A percentile compares a stretch with the other conserved stretches of the same genome.
Conservation (phyloP, 2,113 vertebrate genomes). For the Potamarius usumacintae region DNA sequence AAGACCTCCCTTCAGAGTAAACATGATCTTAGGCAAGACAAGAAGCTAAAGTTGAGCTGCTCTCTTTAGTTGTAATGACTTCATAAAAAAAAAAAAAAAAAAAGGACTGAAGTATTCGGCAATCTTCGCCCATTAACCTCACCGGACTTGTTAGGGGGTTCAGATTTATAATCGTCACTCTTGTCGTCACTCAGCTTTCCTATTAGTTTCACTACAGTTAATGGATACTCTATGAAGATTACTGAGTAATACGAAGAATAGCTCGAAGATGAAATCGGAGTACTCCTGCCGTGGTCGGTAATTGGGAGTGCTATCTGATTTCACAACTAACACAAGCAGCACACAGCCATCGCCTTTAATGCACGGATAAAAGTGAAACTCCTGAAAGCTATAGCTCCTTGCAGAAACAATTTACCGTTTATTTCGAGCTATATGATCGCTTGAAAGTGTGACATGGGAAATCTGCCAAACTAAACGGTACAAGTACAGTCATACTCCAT, state of each 20-base stretch:
- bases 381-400: neutral
- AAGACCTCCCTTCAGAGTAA: conserved; percentile 29
- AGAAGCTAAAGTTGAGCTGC: neutral
- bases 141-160: neutral
- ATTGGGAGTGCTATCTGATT: neutral
- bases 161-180: neutral
- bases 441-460: neutral
- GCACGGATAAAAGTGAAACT: conserved; percentile 11
- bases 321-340: conserved; percentile 8
- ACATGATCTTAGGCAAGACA: conserved; percentile 30
- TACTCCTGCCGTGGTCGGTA: neutral
- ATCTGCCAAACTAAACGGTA: neutral
- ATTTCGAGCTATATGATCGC: neutral
- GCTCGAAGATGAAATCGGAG: neutral
- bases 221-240: neutral
- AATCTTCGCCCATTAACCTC: too few species aligned
- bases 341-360: conserved; percentile 25
- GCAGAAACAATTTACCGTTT: neutral
- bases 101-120: neutral
- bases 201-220: neutral
- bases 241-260: neutral
- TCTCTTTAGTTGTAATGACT: neutral
- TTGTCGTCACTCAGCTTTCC: neutral
- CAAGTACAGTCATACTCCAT: neutral
- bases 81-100: neutral